Evolutionary conservation across 2,113 vertebrate species (phyloP).

Genomic region (Marmota monax): DNA sequence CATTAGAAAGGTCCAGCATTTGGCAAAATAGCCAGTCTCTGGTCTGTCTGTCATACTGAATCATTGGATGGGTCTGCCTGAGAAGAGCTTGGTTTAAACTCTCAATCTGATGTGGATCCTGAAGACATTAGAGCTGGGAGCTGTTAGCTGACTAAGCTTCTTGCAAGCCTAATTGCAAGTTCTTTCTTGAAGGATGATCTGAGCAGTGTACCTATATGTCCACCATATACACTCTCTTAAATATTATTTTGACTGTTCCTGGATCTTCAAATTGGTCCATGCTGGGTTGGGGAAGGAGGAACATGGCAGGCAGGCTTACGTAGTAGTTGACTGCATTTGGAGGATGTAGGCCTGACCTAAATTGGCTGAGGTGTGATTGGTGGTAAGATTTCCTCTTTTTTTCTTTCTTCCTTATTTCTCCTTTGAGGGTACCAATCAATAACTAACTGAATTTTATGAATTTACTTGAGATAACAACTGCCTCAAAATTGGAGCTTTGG

Average conservation of each 20-base stretch:
- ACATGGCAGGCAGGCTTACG: background rate
- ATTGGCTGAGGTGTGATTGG: constrained; percentile 3
- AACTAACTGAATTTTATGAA: constrained; percentile 42
- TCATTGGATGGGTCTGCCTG: background rate
- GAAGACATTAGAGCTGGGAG: background rate
- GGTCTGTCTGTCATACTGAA: background rate
- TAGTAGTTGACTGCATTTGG: background rate
- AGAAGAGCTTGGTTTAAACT: background rate
- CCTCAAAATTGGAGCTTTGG: constrained; percentile 36
- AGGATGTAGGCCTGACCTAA: background rate
- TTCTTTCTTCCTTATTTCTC: background rate
- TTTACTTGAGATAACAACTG: constrained; percentile 43
- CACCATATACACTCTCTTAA: background rate
- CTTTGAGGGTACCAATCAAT: background rate
- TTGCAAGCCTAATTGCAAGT: background rate
- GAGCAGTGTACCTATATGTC: background rate
- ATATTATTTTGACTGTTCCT: background rate
- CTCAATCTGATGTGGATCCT: background rate
- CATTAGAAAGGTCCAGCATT: background rate
- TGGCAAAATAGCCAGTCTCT: constrained; percentile 34
- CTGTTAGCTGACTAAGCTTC: background rate
- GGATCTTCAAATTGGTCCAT: background rate
- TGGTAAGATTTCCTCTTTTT: constrained; percentile 37
- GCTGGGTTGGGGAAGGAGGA: background rate
- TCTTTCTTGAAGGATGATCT: constrained; percentile 27